A percentile compares a stretch with the other conserved stretches of the same genome.
Conservation (phyloP, 2,797 vertebrate species). For the Lycodopsis pacificus region DNA sequence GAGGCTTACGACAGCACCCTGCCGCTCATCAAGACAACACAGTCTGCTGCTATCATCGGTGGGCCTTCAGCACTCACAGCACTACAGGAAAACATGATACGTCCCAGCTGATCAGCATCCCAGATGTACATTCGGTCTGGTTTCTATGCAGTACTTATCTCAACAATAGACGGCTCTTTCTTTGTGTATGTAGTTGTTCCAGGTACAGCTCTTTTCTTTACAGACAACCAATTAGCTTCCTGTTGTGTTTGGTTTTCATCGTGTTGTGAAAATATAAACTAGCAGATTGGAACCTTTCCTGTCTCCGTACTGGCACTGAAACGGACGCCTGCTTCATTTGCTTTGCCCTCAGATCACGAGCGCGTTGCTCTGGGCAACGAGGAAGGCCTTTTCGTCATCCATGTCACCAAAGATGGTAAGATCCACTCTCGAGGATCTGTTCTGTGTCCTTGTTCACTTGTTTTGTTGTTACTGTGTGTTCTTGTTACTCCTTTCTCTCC, state of each 20-base stretch:
- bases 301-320: conserved; percentile 2
- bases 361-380: conserved; percentile 97
- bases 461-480: neutral
- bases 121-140: neutral
- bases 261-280: conserved; percentile 38
- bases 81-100: neutral
- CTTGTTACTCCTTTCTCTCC: neutral
- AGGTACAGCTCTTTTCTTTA: neutral
- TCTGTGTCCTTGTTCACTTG: neutral
- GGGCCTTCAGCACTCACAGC: conserved; percentile 7
- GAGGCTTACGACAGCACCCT: conserved; percentile 98
- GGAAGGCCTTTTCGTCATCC: conserved; percentile 96
- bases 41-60: conserved; percentile 97
- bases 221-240: neutral
- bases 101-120: neutral
- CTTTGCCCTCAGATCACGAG: conserved; percentile 90
- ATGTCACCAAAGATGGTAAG: conserved; percentile 99
- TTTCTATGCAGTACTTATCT: neutral
- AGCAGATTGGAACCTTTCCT: conserved; percentile 14
- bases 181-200: neutral
- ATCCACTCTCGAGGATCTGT: neutral
- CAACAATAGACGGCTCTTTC: neutral
- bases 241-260: neutral
- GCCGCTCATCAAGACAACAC: conserved; percentile 97
- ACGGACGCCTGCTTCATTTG: neutral